Percentiles rank a stretch among this genome's conserved stretches.
These are phyloP conservation scores for Chaetodon trifascialis DNA, from an alignment of 2,113 vertebrate species.

Conservation along the genomic window DNA sequence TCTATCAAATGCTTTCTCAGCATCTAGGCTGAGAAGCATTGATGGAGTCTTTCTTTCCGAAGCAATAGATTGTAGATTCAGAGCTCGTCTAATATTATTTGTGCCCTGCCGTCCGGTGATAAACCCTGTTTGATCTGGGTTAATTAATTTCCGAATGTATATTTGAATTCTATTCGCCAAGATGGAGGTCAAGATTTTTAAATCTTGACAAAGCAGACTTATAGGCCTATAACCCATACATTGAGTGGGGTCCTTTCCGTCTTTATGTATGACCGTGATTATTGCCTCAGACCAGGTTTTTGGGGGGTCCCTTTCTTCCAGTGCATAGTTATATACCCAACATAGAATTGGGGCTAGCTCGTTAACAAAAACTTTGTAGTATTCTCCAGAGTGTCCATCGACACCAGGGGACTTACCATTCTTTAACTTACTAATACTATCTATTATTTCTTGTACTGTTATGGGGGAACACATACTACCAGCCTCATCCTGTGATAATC, in stretches of 20 bases:
- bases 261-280: not conserved
- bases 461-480: not conserved
- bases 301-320: not conserved
- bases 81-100: too few relatives aligned
- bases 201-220: not conserved
- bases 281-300: conserved; percentile 10
- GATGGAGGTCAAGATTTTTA: not conserved
- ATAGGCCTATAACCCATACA: not conserved
- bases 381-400: not conserved
- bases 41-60: not conserved
- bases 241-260: not conserved
- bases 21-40: conserved; percentile 19
- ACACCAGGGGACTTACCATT: conserved; percentile 1
- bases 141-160: not conserved
- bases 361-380: not conserved
- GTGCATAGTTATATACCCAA: not conserved
- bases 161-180: too few relatives aligned
- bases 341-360: not conserved
- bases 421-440: not conserved
- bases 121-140: not conserved
- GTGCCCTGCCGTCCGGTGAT: not conserved
- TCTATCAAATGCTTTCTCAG: conserved; percentile 15
- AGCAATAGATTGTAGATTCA: too few relatives aligned
- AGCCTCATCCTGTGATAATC: not conserved
- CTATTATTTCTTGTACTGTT: not conserved